These are phyloP conservation scores for Melipona beecheii DNA, from an alignment of 2,888 invertebrate species.

Conservation along the genomic window DNA sequence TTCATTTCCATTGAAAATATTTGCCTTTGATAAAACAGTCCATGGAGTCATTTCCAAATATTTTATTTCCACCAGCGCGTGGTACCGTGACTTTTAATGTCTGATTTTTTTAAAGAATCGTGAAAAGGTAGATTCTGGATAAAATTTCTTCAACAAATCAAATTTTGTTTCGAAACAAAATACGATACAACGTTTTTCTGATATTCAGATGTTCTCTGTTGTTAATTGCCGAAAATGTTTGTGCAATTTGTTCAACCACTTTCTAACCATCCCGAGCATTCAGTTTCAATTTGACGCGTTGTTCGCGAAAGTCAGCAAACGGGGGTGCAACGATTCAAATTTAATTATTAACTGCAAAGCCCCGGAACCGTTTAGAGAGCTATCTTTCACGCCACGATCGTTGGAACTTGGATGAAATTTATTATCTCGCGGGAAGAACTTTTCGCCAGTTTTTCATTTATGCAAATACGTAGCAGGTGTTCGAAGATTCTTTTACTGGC, in stretches of 20 bases:
- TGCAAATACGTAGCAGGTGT: conserved; percentile 58
- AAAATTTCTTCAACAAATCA: neutral
- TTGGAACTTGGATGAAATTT: conserved; percentile 40
- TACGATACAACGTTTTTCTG: too few relatives aligned
- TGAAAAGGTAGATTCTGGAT: neutral
- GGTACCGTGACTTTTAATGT: neutral
- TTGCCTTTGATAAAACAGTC: neutral
- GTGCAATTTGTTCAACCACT: neutral
- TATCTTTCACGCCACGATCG: conserved; percentile 16
- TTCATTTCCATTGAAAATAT: neutral
- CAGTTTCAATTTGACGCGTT: neutral
- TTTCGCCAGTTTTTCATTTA: conserved; percentile 52
- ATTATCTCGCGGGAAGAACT: conserved; percentile 42
- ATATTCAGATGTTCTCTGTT: neutral
- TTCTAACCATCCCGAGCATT: neutral
- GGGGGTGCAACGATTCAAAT: conserved; percentile 6
- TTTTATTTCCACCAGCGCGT: neutral
- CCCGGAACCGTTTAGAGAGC: conserved; percentile 8
- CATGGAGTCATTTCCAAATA: neutral
- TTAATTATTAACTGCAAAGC: conserved; percentile 24
- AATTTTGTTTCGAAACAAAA: too few relatives aligned
- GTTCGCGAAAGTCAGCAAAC: neutral
- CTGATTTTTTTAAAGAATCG: neutral
- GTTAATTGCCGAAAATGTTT: neutral
- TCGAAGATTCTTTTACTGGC: conserved; percentile 55